Evolutionary conservation across 2,113 vertebrate genomes (phyloP).

Genomic region (Antechinus flavipes): DNA sequence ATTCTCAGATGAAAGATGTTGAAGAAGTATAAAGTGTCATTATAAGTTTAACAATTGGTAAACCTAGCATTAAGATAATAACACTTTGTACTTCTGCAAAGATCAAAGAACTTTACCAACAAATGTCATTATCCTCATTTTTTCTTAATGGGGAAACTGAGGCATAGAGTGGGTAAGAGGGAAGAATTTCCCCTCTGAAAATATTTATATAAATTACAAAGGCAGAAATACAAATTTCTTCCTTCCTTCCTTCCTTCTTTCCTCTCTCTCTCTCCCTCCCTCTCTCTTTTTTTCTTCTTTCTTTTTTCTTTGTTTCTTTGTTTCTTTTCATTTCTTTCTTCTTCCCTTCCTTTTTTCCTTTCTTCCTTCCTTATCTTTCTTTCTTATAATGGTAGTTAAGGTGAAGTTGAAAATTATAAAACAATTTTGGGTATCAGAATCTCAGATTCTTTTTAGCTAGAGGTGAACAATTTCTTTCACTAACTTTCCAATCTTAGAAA

Average conservation of each 20-base stretch:
- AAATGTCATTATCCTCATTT: background rate
- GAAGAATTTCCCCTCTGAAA: background rate
- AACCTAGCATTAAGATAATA: constrained; percentile 7
- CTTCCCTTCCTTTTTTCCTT: accelerated
- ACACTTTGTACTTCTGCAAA: background rate
- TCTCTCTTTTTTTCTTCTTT: background rate
- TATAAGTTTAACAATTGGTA: background rate
- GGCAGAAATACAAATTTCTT: background rate
- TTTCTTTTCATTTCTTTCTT: no score
- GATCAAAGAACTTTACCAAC: background rate
- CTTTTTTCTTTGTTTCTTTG: no score
- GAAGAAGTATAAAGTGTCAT: background rate
- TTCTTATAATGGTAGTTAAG: no score
- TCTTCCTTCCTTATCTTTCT: no score
- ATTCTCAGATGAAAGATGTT: background rate
- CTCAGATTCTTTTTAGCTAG: background rate
- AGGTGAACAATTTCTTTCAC: background rate
- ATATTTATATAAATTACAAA: background rate
- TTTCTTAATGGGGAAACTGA: background rate
- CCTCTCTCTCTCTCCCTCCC: no score
- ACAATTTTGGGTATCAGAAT: background rate
- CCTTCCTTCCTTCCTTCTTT: no score
- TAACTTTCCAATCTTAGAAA: background rate
- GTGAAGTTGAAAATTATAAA: no score
- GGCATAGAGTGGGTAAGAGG: background rate